Evolutionary conservation across 1,140 invertebrate species (phyloP).

Genomic region (Centruroides vittatus): DNA sequence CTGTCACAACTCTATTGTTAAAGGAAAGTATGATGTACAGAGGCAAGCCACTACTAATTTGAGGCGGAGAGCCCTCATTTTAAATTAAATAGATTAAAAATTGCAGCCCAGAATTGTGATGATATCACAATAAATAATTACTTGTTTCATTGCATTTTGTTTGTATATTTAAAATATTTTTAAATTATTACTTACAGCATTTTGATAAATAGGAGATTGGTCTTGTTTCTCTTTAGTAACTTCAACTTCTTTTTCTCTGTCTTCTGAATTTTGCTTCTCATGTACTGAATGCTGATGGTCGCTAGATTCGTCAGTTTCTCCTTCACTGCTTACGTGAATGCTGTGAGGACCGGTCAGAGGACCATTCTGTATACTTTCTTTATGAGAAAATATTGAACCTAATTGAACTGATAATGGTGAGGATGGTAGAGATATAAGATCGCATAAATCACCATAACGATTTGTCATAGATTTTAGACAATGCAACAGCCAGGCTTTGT

Average conservation of each 20-base stretch:
- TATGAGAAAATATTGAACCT: background rate
- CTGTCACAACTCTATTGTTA: too few relatives aligned
- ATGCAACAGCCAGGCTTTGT: conserved; percentile 69
- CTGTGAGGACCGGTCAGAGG: background rate
- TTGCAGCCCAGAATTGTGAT: too few relatives aligned
- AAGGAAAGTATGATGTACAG: too few relatives aligned
- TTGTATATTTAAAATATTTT: too few relatives aligned
- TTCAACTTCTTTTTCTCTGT: conserved; percentile 22
- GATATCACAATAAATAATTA: too few relatives aligned
- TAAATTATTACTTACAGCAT: too few relatives aligned
- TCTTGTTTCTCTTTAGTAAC: conserved; percentile 14
- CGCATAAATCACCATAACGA: conserved; percentile 33
- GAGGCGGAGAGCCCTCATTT: too few relatives aligned
- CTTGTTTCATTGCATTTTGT: too few relatives aligned
- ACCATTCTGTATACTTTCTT: background rate
- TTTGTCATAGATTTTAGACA: conserved; percentile 55
- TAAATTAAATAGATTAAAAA: too few relatives aligned
- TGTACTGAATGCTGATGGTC: conserved; percentile 18
- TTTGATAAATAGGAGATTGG: too few relatives aligned
- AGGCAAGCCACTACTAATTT: too few relatives aligned
- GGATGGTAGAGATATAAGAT: conserved; percentile 13
- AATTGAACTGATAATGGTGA: conserved; percentile 1
- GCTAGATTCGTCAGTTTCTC: conserved; percentile 12
- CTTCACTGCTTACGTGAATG: conserved; percentile 7
- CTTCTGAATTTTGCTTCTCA: conserved; percentile 30